These are phyloP conservation scores for Myocastor coypus DNA, from an alignment of 2,113 vertebrate species.

Conservation along the genomic window DNA sequence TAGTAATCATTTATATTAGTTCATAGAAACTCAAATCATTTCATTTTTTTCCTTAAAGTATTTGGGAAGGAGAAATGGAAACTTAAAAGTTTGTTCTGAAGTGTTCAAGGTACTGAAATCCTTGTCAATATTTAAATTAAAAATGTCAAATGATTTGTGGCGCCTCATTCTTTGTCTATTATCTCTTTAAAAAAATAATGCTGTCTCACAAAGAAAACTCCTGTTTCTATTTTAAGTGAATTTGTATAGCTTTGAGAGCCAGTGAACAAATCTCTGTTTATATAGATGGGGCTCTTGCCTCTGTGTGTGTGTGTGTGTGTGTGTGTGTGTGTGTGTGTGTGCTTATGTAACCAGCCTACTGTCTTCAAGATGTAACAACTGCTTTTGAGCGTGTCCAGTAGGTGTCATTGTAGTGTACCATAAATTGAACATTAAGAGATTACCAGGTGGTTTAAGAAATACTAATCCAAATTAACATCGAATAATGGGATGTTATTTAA, in stretches of 20 bases:
- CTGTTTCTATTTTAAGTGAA: conserved; percentile 51
- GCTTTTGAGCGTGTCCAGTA: conserved; percentile 77
- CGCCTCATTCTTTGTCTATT: conserved; percentile 46
- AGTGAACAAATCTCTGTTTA: conserved; percentile 64
- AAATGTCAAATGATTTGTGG: neutral
- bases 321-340: conserved; percentile 47
- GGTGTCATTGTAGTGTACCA: conserved; percentile 77
- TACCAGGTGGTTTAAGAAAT: conserved; percentile 55
- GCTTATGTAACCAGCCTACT: conserved; percentile 77
- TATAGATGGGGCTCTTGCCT: neutral
- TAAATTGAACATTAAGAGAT: conserved; percentile 55
- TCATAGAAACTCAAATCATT: neutral
- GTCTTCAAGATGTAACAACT: conserved; percentile 69
- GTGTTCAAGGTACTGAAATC: conserved; percentile 23
- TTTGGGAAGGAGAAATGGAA: neutral
- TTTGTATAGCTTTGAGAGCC: conserved; percentile 40
- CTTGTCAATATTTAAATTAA: conserved; percentile 48
- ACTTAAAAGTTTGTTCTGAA: conserved; percentile 41
- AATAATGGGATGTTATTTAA: conserved; percentile 35
- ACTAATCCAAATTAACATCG: conserved; percentile 51
- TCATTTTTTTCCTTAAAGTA: conserved; percentile 41
- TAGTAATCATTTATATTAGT: conserved; percentile 43
- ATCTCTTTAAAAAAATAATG: conserved; percentile 40
- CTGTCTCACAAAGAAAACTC: conserved; percentile 47
- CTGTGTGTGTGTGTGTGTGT: neutral